Conservation (phyloP, 2,113 vertebrate species). For the Dermatemys mawii region DNA sequence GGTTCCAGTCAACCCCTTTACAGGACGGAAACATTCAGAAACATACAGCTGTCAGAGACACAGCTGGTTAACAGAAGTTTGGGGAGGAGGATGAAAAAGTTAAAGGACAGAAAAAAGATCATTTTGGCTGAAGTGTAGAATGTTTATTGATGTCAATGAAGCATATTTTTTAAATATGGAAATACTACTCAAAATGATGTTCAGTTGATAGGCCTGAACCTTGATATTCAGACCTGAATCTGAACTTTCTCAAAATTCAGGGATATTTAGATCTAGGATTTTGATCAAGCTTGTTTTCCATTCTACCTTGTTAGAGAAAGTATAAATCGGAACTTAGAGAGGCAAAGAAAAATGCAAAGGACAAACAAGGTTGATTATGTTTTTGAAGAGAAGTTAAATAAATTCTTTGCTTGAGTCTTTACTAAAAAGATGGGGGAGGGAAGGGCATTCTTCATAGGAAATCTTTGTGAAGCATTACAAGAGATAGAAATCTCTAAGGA, state of each 20-base stretch:
- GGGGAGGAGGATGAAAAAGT: not conserved
- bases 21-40: not conserved
- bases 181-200: not conserved
- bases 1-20: not conserved
- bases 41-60: not conserved
- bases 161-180: not conserved
- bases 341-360: not conserved
- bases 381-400: not conserved
- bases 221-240: not conserved
- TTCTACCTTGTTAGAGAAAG: not conserved
- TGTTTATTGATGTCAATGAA: not conserved
- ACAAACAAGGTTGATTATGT: not conserved
- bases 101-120: not conserved
- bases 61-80: not conserved
- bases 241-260: not conserved
- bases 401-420: not conserved
- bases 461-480: not conserved
- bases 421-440: not conserved
- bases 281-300: not conserved
- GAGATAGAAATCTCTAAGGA: not conserved
- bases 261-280: not conserved
- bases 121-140: not conserved
- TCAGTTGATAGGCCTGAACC: not conserved
- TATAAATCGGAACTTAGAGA: not conserved
- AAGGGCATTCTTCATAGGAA: not conserved